Conservation (phyloP, 2,888 invertebrate species). For the Microplitis manilae region DNA sequence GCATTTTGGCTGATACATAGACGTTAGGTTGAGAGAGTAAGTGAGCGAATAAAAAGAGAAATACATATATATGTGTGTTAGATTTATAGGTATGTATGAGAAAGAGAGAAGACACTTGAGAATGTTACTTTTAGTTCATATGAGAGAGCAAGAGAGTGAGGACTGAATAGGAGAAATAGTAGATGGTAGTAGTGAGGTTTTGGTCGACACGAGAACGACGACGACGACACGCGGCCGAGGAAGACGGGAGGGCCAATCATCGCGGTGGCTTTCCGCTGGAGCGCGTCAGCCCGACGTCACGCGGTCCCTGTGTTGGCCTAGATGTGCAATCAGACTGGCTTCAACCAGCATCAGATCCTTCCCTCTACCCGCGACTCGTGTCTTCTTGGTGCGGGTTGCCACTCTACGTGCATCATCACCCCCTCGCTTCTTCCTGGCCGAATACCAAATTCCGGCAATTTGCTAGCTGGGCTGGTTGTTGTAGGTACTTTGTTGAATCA, state of each 20-base stretch:
- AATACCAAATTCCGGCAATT: slow-evolving; percentile 72
- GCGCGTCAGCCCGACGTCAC: slow-evolving; percentile 59
- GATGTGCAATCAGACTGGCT: slow-evolving; percentile 71
- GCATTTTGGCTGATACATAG: slow-evolving; percentile 57
- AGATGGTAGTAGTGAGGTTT: slow-evolving; percentile 42
- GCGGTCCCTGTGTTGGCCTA: slow-evolving; percentile 70
- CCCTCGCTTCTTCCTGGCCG: slow-evolving; percentile 65
- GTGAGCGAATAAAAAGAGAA: slow-evolving; percentile 43
- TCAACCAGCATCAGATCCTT: slow-evolving; percentile 52
- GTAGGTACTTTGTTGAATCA: slow-evolving; percentile 71
- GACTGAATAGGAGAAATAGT: slow-evolving; percentile 41
- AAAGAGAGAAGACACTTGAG: slow-evolving; percentile 39
- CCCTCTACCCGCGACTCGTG: slow-evolving; percentile 52
- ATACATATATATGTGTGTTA: not conserved
- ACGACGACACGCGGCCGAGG: not conserved
- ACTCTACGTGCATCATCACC: slow-evolving; percentile 43
- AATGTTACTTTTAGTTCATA: slow-evolving; percentile 25
- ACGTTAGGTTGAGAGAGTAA: slow-evolving; percentile 41
- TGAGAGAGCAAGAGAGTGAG: slow-evolving; percentile 37
- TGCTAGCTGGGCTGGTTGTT: slow-evolving; percentile 67
- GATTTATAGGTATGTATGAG: slow-evolving; percentile 7
- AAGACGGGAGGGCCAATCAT: slow-evolving; percentile 63
- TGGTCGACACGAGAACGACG: slow-evolving; percentile 50
- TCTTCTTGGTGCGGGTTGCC: slow-evolving; percentile 17
- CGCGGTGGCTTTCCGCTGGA: slow-evolving; percentile 68